phyloP scores from a whole-genome alignment of 2,888 invertebrate genomes.

The Epiblema foenella region DNA sequence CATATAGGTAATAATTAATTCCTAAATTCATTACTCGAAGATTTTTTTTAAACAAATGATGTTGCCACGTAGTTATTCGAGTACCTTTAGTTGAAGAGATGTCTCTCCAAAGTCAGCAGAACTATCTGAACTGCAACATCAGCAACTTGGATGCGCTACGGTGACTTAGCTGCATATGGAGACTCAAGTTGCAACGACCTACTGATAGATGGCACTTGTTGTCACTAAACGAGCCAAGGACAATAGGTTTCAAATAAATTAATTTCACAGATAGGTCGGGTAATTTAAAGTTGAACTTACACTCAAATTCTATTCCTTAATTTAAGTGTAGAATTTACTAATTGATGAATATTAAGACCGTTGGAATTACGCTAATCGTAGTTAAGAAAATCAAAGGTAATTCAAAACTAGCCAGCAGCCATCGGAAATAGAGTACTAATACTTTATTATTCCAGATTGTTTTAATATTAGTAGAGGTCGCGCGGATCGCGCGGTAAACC shows the following conservation, averaged over 20 bases:
- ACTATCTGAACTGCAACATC: slow-evolving; percentile 17
- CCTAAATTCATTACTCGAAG: neutral
- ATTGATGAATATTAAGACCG: neutral
- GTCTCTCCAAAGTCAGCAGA: slow-evolving; percentile 20
- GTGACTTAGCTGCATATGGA: neutral
- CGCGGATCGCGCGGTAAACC: slow-evolving; percentile 46
- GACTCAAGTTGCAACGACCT: slow-evolving; percentile 53
- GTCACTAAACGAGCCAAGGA: slow-evolving; percentile 42
- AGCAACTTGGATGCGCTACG: slow-evolving; percentile 14
- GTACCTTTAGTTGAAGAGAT: neutral
- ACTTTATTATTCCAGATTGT: slow-evolving; percentile 2
- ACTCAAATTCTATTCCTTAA: too few relatives aligned
- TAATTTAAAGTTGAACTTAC: too few relatives aligned
- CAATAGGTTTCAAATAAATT: neutral
- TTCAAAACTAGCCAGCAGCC: neutral
- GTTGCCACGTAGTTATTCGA: neutral
- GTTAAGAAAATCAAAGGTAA: neutral
- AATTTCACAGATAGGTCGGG: too few relatives aligned
- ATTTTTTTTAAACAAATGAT: neutral
- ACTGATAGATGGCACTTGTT: slow-evolving; percentile 69
- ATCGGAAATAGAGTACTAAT: neutral
- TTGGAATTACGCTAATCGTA: neutral
- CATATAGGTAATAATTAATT: too few relatives aligned
- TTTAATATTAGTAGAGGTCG: slow-evolving; percentile 6
- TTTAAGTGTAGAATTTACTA: too few relatives aligned